These are phyloP conservation scores for Scalopus aquaticus DNA, from an alignment of 2,113 vertebrate species.

Conservation along the genomic window DNA sequence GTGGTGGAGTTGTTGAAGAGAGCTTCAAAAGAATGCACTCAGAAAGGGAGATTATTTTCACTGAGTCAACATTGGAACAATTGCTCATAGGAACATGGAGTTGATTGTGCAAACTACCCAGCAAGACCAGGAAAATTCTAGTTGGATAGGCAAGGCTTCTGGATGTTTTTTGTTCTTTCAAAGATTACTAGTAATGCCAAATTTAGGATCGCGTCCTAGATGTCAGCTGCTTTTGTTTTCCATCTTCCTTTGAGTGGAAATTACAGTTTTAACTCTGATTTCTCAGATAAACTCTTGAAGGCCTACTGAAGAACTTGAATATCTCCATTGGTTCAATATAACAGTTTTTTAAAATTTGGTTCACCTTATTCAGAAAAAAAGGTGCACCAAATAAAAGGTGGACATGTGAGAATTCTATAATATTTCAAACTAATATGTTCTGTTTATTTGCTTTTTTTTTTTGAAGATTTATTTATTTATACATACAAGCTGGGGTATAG, in stretches of 20 bases:
- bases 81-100: background rate
- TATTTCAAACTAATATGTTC: background rate
- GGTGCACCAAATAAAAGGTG: background rate
- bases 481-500: no score
- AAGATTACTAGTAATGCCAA: no score
- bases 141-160: background rate
- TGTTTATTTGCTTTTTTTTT: background rate
- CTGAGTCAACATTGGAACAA: background rate
- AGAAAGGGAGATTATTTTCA: background rate
- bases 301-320: no score
- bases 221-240: background rate
- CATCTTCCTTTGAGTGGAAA: background rate
- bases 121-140: no score
- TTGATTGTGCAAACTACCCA: rapidly evolving
- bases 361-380: background rate
- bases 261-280: background rate
- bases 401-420: background rate
- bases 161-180: background rate
- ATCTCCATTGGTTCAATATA: background rate
- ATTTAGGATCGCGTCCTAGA: background rate
- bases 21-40: background rate
- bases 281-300: background rate
- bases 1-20: background rate
- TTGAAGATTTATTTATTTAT: no score
- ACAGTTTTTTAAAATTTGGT: background rate